Evolutionary conservation across 35 echinoderm and acorn worm species (phyloP).

Genomic region (Ophiothrix spiculata): DNA sequence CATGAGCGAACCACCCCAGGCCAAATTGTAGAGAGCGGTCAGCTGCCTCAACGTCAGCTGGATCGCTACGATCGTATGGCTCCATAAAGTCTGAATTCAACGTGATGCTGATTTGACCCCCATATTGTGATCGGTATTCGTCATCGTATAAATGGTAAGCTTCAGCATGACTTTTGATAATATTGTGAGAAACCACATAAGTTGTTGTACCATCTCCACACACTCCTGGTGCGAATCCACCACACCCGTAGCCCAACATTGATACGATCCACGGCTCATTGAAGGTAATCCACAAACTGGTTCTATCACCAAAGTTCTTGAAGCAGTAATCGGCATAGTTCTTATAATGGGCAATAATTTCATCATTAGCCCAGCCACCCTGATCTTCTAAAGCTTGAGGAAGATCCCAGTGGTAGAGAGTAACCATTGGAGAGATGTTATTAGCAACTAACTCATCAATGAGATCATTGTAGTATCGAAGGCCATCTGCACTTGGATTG

Average conservation of each 20-base stretch:
- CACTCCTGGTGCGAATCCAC: conserved; percentile 67
- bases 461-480: conserved; percentile 90
- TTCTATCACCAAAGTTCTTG: conserved; percentile 63
- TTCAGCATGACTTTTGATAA: too few relatives aligned
- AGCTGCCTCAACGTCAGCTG: conserved; percentile 54
- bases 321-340: conserved; percentile 71
- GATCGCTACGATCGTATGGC: conserved; percentile 44
- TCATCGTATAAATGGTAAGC: conserved; percentile 69
- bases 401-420: conserved; percentile 91
- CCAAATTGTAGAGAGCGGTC: conserved; percentile 60
- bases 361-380: conserved; percentile 61
- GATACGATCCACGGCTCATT: conserved; percentile 92
- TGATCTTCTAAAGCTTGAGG: conserved; percentile 68
- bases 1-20: conserved; percentile 86
- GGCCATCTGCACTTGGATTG: too few relatives aligned
- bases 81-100: conserved; percentile 70
- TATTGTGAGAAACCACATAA: conserved; percentile 77
- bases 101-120: conserved; percentile 81
- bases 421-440: conserved; percentile 74
- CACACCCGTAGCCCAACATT: conserved; percentile 62
- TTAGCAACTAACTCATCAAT: conserved; percentile 63
- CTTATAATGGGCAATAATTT: conserved; percentile 57
- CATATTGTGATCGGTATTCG: conserved; percentile 28
- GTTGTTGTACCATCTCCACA: conserved; percentile 35
- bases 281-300: conserved; percentile 88